Evolutionary conservation across 2,797 vertebrate genomes (phyloP).

Genomic region (Apogon talboti): DNA sequence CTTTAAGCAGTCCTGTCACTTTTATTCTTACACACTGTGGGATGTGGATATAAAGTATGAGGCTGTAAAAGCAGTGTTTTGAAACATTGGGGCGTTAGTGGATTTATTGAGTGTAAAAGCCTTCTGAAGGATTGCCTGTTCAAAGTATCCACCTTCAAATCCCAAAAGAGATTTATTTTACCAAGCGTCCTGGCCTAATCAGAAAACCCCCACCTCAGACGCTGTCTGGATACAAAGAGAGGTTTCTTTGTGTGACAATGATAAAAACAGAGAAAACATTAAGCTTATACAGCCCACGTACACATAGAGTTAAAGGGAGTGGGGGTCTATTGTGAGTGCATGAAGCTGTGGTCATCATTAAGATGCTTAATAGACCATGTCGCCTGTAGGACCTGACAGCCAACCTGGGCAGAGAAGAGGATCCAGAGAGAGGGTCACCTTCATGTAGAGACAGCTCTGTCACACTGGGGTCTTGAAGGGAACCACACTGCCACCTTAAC

Average conservation of each 20-base stretch:
- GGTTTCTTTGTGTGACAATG: constrained; percentile 14
- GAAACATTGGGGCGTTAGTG: constrained; percentile 64
- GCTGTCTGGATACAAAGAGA: constrained; percentile 40
- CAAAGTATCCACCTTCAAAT: constrained; percentile 65
- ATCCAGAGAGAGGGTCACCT: constrained; percentile 80
- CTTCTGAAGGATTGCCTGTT: constrained; percentile 59
- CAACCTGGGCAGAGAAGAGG: constrained; percentile 63
- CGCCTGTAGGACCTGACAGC: constrained; percentile 73
- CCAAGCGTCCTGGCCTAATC: constrained; percentile 49
- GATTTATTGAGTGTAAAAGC: constrained; percentile 71
- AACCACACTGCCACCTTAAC: constrained; percentile 57
- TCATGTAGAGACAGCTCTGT: constrained; percentile 77
- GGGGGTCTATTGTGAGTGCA: constrained; percentile 39
- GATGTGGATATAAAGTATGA: constrained; percentile 61
- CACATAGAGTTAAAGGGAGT: constrained; percentile 22
- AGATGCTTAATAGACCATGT: constrained; percentile 83
- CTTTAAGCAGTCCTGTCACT: constrained; percentile 63
- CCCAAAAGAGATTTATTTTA: constrained; percentile 65
- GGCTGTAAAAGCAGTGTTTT: constrained; percentile 67
- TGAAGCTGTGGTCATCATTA: constrained; percentile 80
- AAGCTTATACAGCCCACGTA: background rate
- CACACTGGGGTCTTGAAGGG: constrained; percentile 68
- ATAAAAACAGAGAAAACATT: constrained; percentile 17
- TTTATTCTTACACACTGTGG: constrained; percentile 45
- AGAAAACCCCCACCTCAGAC: constrained; percentile 43